These are phyloP conservation scores for Venusia cambrica DNA, from an alignment of 2,888 invertebrate genomes.

Conservation along the genomic window DNA sequence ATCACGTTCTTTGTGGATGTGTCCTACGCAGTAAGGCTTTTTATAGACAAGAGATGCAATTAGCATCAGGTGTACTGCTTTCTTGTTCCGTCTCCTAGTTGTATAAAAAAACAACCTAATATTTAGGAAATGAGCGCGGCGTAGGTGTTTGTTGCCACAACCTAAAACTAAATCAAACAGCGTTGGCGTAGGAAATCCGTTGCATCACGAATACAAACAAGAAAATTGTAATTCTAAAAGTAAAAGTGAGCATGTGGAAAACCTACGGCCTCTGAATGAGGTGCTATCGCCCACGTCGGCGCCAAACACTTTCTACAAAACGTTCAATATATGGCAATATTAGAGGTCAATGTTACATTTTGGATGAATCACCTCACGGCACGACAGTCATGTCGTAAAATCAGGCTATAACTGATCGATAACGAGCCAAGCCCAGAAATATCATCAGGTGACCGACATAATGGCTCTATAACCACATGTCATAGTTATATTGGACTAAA, in stretches of 20 bases:
- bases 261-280: conserved; percentile 35
- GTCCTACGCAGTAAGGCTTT: too few species aligned
- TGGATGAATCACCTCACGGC: conserved; percentile 25
- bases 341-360: conserved; percentile 30
- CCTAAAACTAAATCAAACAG: conserved; percentile 1
- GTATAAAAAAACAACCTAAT: too few species aligned
- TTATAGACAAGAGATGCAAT: too few species aligned
- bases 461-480: conserved; percentile 8
- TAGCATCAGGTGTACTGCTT: too few species aligned
- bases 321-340: conserved; percentile 19
- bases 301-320: conserved; percentile 29
- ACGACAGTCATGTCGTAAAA: conserved; percentile 20
- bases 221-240: conserved; percentile 46
- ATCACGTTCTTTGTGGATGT: too few species aligned
- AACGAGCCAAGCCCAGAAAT: conserved; percentile 7
- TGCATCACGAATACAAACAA: conserved; percentile 24
- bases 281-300: conserved; percentile 33
- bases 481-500: conserved; percentile 1
- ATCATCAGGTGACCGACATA: conserved; percentile 7
- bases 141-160: conserved; percentile 8
- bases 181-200: conserved; percentile 22
- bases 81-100: too few species aligned
- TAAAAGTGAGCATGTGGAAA: conserved; percentile 57
- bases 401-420: conserved; percentile 2
- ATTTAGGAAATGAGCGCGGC: too few species aligned